Conservation (phyloP, 2,113 vertebrate species). For the Anoura caudifer region DNA sequence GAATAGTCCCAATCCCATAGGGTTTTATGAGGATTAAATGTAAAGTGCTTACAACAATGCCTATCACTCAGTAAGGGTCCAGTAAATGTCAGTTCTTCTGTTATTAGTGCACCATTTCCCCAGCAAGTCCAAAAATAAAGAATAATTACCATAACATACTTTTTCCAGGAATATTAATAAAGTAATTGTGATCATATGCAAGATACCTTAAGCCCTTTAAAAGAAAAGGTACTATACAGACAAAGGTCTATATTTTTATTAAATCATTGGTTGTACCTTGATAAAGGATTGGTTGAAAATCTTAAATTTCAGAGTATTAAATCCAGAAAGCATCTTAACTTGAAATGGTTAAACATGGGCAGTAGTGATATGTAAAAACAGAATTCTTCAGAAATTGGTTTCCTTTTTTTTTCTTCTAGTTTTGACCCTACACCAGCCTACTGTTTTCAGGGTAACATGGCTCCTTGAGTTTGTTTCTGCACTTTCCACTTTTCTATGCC, state of each 20-base stretch:
- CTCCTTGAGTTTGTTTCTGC: not conserved
- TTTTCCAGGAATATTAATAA: conserved; percentile 36
- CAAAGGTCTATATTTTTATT: conserved; percentile 26
- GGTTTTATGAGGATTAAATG: conserved; percentile 29
- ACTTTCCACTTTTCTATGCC: not conserved
- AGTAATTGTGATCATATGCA: conserved; percentile 14
- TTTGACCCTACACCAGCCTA: not conserved
- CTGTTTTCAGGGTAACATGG: not conserved
- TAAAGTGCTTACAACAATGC: conserved; percentile 14
- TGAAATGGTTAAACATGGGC: not conserved
- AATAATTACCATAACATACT: not conserved
- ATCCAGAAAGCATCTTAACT: conserved; percentile 12
- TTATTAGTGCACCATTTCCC: conserved; percentile 30
- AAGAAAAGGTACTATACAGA: conserved; percentile 22
- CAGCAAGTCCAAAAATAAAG: conserved; percentile 43
- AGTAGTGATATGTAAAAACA: not conserved
- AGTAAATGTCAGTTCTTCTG: conserved; percentile 10
- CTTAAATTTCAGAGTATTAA: not conserved
- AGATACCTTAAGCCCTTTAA: not conserved
- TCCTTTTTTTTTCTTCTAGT: not conserved
- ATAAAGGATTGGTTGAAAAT: conserved; percentile 10
- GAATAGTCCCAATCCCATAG: not conserved
- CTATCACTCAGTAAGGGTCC: not conserved
- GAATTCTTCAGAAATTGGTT: not conserved
- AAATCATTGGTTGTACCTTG: conserved; percentile 2